phyloP scores from a whole-genome alignment of 2,888 invertebrate species.

The Hydropsyche betteni region DNA sequence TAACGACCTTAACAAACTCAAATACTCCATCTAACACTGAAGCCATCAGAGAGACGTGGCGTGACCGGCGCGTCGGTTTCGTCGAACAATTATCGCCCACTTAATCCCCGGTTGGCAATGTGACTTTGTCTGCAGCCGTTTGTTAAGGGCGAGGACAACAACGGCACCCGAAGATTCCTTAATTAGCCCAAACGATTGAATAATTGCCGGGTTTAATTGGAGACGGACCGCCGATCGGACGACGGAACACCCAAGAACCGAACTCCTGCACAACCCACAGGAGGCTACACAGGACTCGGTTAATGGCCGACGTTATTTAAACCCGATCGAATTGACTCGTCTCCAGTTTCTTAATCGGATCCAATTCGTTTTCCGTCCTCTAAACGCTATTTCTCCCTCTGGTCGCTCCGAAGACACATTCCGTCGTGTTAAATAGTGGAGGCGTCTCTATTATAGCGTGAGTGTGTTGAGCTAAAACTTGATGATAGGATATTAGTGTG shows the following conservation, averaged over 20 bases:
- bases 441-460: not conserved
- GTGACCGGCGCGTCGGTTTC: constrained; percentile 12
- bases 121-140: constrained; percentile 36
- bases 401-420: not conserved
- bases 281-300: not conserved
- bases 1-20: too few species aligned
- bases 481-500: too few species aligned
- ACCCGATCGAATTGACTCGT: not conserved
- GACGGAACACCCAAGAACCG: constrained; percentile 28
- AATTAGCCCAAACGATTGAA: constrained; percentile 48
- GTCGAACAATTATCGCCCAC: constrained; percentile 20
- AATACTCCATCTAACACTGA: too few species aligned
- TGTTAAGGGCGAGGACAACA: constrained; percentile 34
- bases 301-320: not conserved
- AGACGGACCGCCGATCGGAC: constrained; percentile 40
- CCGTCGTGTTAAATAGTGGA: not conserved
- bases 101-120: constrained; percentile 35
- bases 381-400: not conserved
- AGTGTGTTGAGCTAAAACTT: too few species aligned
- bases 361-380: not conserved
- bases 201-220: constrained; percentile 49
- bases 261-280: constrained; percentile 11
- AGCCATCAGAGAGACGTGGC: not conserved
- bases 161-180: constrained; percentile 40
- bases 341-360: not conserved